Evolutionary conservation across 2,113 vertebrate genomes (phyloP).

Genomic region (Channa maculata): DNA sequence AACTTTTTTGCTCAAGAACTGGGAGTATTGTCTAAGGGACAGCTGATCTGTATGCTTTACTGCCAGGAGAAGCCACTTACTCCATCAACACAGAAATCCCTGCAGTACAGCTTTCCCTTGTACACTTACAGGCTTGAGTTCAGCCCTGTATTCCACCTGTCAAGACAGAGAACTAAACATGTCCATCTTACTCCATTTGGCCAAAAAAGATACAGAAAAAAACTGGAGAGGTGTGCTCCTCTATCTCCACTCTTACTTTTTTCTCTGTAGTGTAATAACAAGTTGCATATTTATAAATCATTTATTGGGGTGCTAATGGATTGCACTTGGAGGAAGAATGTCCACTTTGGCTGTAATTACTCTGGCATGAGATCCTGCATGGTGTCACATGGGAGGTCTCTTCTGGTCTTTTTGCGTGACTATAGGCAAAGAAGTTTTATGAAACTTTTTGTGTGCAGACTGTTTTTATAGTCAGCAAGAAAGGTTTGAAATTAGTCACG

Average conservation of each 20-base stretch:
- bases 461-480: too few relatives aligned
- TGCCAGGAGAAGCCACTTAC: constrained; percentile 69
- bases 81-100: constrained; percentile 78
- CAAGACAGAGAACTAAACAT: constrained; percentile 72
- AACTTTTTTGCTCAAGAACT: constrained; percentile 50
- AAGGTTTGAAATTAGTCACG: too few relatives aligned
- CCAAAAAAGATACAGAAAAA: constrained; percentile 24
- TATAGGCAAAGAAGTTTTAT: too few relatives aligned
- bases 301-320: constrained; percentile 68
- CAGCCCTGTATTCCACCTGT: constrained; percentile 75
- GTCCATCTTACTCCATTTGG: constrained; percentile 76
- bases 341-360: constrained; percentile 67
- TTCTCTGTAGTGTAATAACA: constrained; percentile 69
- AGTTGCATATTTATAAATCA: constrained; percentile 70
- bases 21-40: constrained; percentile 70
- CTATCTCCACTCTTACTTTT: constrained; percentile 36
- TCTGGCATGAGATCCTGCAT: constrained; percentile 46
- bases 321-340: constrained; percentile 65
- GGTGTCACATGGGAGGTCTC: constrained; percentile 34
- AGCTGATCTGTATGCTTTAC: constrained; percentile 69
- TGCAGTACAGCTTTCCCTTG: constrained; percentile 68
- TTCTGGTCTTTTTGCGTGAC: constrained; percentile 17
- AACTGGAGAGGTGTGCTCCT: constrained; percentile 52
- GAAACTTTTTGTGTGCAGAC: too few relatives aligned
- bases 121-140: constrained; percentile 74